phyloP scores from a whole-genome alignment of 2,113 vertebrate species.

The Gambusia affinis region DNA sequence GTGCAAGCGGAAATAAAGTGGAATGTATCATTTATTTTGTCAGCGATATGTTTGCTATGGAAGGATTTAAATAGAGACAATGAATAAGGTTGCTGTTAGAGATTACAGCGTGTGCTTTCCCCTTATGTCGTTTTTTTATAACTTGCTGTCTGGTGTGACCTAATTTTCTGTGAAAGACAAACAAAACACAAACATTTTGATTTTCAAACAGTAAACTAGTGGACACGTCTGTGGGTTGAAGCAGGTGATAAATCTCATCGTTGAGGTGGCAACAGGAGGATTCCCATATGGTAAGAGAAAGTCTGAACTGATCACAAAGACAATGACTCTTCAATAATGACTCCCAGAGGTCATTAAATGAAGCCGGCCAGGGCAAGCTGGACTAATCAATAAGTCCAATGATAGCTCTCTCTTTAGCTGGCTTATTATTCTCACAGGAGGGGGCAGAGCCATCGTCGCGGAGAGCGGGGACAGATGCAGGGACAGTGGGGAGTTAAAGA shows the following conservation, averaged over 20 bases:
- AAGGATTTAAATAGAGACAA: constrained; percentile 68
- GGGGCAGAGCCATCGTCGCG: constrained; percentile 35
- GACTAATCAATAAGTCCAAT: constrained; percentile 81
- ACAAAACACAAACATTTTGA: constrained; percentile 36
- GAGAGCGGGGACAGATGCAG: constrained; percentile 76
- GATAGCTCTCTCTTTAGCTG: constrained; percentile 67
- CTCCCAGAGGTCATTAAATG: constrained; percentile 79
- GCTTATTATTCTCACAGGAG: constrained; percentile 65
- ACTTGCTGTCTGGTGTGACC: constrained; percentile 44
- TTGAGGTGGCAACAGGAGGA: constrained; percentile 57
- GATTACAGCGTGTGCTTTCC: constrained; percentile 48
- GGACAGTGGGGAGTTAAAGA: constrained; percentile 79
- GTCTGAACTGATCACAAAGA: constrained; percentile 69
- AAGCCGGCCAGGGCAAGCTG: constrained; percentile 57
- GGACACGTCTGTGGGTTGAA: constrained; percentile 6
- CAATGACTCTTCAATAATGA: constrained; percentile 73
- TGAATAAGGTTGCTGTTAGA: constrained; percentile 59
- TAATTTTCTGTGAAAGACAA: constrained; percentile 8
- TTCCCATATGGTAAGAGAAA: constrained; percentile 65
- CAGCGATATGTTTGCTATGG: constrained; percentile 74
- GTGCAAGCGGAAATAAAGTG: constrained; percentile 77
- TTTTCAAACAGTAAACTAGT: constrained; percentile 44
- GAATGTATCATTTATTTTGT: constrained; percentile 77
- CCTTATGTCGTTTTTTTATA: constrained; percentile 34
- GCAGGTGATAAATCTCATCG: constrained; percentile 23